phyloP scores from a whole-genome alignment of 2,797 vertebrate species.

The Chlorospingus flavigularis region DNA sequence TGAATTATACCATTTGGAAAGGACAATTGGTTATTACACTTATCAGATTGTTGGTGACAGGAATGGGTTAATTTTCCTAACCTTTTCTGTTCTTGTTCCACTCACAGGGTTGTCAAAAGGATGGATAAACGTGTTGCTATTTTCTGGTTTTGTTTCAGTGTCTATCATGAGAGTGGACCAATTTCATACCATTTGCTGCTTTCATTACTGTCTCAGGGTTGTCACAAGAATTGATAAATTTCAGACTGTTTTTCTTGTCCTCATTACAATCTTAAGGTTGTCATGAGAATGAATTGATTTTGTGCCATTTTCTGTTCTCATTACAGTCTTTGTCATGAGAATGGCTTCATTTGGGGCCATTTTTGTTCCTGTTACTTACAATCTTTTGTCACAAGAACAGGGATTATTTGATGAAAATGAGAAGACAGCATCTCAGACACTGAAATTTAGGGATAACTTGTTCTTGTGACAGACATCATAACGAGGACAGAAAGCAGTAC shows the following conservation, averaged over 20 bases:
- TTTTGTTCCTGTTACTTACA: constrained; percentile 66
- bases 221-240: constrained; percentile 81
- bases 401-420: constrained; percentile 69
- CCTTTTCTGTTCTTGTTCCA: constrained; percentile 66
- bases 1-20: constrained; percentile 41
- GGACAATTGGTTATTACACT: constrained; percentile 35
- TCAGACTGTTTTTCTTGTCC: constrained; percentile 81
- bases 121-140: constrained; percentile 66
- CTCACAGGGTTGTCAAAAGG: constrained; percentile 60
- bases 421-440: constrained; percentile 29
- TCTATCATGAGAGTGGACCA: constrained; percentile 72
- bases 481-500: constrained; percentile 30
- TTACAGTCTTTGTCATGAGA: constrained; percentile 75
- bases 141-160: constrained; percentile 69
- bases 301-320: constrained; percentile 76
- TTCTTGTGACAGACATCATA: constrained; percentile 45
- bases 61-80: constrained; percentile 73
- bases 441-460: constrained; percentile 51
- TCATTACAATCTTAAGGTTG: constrained; percentile 80
- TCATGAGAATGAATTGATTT: constrained; percentile 78
- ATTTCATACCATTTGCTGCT: constrained; percentile 73
- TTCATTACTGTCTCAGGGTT: constrained; percentile 77
- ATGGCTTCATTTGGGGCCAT: constrained; percentile 74
- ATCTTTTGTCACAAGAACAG: constrained; percentile 63
- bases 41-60: constrained; percentile 62